Evolutionary conservation across 1,140 invertebrate species (phyloP).

Genomic region (Panulirus ornatus): DNA sequence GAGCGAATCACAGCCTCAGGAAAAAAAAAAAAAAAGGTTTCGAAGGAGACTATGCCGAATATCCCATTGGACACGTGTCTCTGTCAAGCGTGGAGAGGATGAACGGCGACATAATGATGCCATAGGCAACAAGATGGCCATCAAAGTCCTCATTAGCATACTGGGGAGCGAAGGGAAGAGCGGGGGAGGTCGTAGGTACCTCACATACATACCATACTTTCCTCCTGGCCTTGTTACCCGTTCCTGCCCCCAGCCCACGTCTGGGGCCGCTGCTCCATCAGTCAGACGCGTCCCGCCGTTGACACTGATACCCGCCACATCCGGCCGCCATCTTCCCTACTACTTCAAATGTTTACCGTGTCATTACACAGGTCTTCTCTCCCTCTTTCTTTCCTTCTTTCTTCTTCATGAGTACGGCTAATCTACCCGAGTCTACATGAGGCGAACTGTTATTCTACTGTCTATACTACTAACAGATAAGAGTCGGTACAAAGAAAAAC

Average conservation of each 20-base stretch:
- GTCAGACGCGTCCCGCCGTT: background rate
- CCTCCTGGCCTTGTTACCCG: slow-evolving; percentile 1
- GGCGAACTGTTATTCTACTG: too few relatives aligned
- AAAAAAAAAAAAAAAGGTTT: background rate
- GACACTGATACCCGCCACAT: slow-evolving; percentile 8
- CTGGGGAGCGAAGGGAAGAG: background rate
- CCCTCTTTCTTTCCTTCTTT: background rate
- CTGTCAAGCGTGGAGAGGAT: background rate
- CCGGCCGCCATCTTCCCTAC: background rate
- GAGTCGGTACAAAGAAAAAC: too few relatives aligned
- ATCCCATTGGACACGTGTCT: background rate
- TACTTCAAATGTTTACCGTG: background rate
- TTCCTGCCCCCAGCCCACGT: background rate
- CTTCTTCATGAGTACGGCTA: too few relatives aligned
- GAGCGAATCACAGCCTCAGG: background rate
- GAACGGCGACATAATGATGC: too few relatives aligned
- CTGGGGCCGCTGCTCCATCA: background rate
- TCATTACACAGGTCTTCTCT: background rate
- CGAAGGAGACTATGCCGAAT: background rate
- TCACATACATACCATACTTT: slow-evolving; percentile 22
- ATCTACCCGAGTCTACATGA: too few relatives aligned
- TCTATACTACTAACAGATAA: too few relatives aligned
- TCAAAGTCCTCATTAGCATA: slow-evolving; percentile 47
- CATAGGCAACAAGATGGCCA: slow-evolving; percentile 12
- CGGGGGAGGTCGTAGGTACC: slow-evolving; percentile 19